Conservation (phyloP, 2,797 vertebrate species). For the Ceyx erithaca region DNA sequence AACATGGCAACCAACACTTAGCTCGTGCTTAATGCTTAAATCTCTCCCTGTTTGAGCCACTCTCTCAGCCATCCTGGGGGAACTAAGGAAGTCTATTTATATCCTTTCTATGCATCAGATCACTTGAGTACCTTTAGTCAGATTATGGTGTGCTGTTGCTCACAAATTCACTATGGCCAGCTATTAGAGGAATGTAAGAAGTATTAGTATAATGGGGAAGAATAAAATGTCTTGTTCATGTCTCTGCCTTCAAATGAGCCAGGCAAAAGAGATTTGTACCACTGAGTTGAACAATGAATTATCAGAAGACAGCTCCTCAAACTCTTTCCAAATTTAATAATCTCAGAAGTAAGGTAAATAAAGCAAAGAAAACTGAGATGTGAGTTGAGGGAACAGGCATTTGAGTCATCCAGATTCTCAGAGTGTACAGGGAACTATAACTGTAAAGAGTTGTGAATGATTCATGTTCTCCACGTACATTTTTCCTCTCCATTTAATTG, state of each 20-base stretch:
- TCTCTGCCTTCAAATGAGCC: not conserved
- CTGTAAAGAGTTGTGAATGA: not conserved
- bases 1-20: not conserved
- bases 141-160: not conserved
- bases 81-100: not conserved
- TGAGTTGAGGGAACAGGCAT: accelerated
- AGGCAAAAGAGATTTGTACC: not conserved
- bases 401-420: accelerated
- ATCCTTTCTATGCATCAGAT: not conserved
- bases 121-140: not conserved
- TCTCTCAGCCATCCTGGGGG: not conserved
- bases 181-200: not conserved
- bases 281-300: not conserved
- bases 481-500: not conserved
- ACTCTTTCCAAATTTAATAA: not conserved
- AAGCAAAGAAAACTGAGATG: not conserved
- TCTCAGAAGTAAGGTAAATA: not conserved
- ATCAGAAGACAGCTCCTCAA: not conserved
- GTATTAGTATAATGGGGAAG: not conserved
- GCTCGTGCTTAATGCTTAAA: not conserved
- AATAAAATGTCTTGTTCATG: not conserved
- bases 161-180: not conserved
- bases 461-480: not conserved
- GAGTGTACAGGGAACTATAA: not conserved
- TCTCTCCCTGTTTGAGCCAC: not conserved